Base-by-base conservation (phyloP, 2,797 vertebrate species). In the Simalia tracyae region DNA sequence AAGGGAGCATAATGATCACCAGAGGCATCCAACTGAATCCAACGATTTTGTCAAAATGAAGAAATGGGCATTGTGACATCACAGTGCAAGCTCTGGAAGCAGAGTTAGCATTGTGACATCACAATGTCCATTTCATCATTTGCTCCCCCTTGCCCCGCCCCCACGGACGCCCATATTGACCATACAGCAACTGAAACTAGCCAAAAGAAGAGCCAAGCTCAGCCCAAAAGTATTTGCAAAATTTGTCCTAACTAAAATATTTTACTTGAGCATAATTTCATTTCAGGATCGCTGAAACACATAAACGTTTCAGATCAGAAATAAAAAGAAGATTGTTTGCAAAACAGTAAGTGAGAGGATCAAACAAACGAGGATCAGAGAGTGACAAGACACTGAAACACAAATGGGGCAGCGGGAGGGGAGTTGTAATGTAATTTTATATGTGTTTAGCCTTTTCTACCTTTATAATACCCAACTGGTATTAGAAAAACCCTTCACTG, bases 401-500 rank as follows among this genome's bases (percentile, higher is more conserved):
- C 89, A 22, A 61, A 94, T 93, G 12, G 17, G 8, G 2, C 5
- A 42, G 9, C 19, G 24, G 89, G 92, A 95, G 94, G 94, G 26
- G 93, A 12, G 96, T 9, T 46, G 81, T 11, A 10, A 63, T 54
- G 57, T 92, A 91, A 24, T 46, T 46, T 46, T 94, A 66, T 28
- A 63, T 28, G 68, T 86, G 59, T 90, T 93, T 81, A 87, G 63
- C 84, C 86, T 93, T 64, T 90, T 92, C 72, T 96, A 92, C 92
- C 93, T 90, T 31, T 92, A 89, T 91, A 88, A 93, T 87, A 93
- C 90, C 60, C 22, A 94, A 64, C 91, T 93, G 84, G 68, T 89
- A 94, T 89, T 94, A 93, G 95, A 94, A 93, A 94, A 95, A 92
- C 91, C 95, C 94, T 94, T 94, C 95, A 88, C 96, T 91, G 94